Conservation (phyloP, 2,113 vertebrate genomes). For the Canis aureus region DNA sequence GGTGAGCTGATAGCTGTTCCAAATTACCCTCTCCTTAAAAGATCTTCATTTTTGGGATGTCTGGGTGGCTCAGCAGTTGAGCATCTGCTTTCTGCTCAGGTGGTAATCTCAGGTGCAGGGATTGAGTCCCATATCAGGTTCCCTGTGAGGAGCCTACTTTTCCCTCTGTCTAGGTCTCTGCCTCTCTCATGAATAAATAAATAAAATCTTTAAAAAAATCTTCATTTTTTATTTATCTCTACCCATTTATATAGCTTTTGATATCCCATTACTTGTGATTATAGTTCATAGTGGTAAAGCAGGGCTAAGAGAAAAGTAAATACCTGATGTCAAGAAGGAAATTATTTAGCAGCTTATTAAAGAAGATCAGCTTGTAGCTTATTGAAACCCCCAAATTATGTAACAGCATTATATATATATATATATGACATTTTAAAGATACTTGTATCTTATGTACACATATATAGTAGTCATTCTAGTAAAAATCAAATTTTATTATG, state of each 20-base stretch:
- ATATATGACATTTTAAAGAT: not conserved
- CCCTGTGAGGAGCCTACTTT: too few relatives aligned
- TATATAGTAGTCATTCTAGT: not conserved
- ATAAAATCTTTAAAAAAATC: not conserved
- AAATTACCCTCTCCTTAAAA: not conserved
- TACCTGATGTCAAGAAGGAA: not conserved
- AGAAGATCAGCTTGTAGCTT: not conserved
- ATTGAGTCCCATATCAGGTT: too few relatives aligned
- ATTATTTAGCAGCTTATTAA: constrained; percentile 52
- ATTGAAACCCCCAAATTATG: constrained; percentile 10
- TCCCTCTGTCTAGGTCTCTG: too few relatives aligned
- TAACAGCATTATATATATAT: not conserved
- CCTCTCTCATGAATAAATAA: too few relatives aligned
- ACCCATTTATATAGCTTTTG: not conserved
- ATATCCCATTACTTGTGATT: constrained; percentile 10
- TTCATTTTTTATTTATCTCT: not conserved
- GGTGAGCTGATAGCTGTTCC: not conserved
- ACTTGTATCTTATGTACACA: not conserved
- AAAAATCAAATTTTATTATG: constrained; percentile 22
- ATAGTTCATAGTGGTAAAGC: not conserved
- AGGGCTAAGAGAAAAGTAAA: constrained; percentile 34
- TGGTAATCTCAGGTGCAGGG: too few relatives aligned
- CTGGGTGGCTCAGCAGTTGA: too few relatives aligned
- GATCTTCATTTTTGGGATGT: not conserved
- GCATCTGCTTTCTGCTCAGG: too few relatives aligned